A percentile compares a stretch with the other conserved stretches of the same genome.
Evolutionary conservation across 2,888 invertebrate genomes (phyloP).

Genomic region (Acrocyrtus sp.): DNA sequence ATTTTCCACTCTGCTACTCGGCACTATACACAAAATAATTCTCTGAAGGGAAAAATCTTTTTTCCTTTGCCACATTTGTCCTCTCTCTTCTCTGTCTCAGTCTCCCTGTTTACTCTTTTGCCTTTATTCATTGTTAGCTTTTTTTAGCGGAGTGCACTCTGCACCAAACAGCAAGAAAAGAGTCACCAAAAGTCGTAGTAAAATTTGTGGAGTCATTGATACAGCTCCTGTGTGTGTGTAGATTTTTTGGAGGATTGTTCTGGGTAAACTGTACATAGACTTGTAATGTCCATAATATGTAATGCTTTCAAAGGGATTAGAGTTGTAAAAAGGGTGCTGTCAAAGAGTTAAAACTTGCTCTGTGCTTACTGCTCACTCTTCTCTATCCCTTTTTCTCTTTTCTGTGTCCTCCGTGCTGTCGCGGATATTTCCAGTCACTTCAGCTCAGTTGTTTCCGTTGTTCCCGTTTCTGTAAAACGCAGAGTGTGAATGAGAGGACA

Average conservation of each 20-base stretch:
- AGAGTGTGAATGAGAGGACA: slow-evolving; percentile 59
- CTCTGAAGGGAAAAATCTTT: too few species aligned
- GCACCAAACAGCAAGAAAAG: too few species aligned
- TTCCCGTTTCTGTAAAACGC: neutral
- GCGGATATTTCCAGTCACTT: too few species aligned
- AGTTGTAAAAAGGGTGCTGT: slow-evolving; percentile 32
- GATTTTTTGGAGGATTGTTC: neutral
- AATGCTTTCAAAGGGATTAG: slow-evolving; percentile 42
- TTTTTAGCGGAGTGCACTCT: too few species aligned
- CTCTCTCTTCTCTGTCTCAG: too few species aligned
- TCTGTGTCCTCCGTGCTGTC: neutral
- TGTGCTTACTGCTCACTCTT: too few species aligned
- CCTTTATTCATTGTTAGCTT: too few species aligned
- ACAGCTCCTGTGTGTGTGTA: slow-evolving; percentile 20
- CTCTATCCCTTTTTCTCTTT: slow-evolving; percentile 8
- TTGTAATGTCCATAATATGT: slow-evolving; percentile 15
- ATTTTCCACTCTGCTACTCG: slow-evolving; percentile 17
- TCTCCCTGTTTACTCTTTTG: too few species aligned
- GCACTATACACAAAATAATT: too few species aligned
- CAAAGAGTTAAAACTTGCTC: slow-evolving; percentile 47
- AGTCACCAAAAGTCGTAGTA: slow-evolving; percentile 39
- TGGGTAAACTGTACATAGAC: neutral
- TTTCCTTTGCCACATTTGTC: too few species aligned
- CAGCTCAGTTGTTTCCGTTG: too few species aligned
- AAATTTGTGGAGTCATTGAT: slow-evolving; percentile 50